Evolutionary conservation across 1,140 invertebrate genomes (phyloP).

Genomic region (Drosophila prosaltans): DNA sequence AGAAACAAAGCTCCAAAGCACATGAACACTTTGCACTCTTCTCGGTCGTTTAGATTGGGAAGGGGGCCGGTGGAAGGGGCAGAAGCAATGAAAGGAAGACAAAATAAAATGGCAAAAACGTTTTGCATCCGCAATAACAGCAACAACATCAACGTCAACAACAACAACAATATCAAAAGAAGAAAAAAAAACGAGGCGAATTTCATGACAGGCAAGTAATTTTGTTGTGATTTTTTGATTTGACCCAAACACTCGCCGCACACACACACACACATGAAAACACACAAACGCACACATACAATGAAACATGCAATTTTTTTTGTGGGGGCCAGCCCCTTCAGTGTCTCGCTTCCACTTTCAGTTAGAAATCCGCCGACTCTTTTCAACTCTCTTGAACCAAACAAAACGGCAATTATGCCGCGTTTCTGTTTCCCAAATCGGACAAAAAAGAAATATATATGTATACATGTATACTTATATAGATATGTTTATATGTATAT

Average conservation of each 20-base stretch:
- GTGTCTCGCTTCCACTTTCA: slow-evolving; percentile 15
- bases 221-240: slow-evolving; percentile 81
- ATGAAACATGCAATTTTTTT: slow-evolving; percentile 68
- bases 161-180: slow-evolving; percentile 28
- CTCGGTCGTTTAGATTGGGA: slow-evolving; percentile 10
- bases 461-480: background rate
- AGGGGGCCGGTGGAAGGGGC: background rate
- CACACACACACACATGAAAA: slow-evolving; percentile 19
- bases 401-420: slow-evolving; percentile 80
- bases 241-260: slow-evolving; percentile 68
- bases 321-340: slow-evolving; percentile 41
- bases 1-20: slow-evolving; percentile 55
- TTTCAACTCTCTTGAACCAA: slow-evolving; percentile 48
- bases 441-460: slow-evolving; percentile 34
- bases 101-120: slow-evolving; percentile 69
- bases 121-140: slow-evolving; percentile 65
- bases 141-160: slow-evolving; percentile 47
- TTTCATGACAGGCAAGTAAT: slow-evolving; percentile 78
- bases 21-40: slow-evolving; percentile 71
- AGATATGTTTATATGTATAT: slow-evolving; percentile 36
- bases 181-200: slow-evolving; percentile 71
- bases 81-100: slow-evolving; percentile 22
- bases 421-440: slow-evolving; percentile 71
- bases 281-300: slow-evolving; percentile 32
- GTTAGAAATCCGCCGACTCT: slow-evolving; percentile 20